Evolutionary conservation across 2,888 invertebrate genomes (phyloP).

Genomic region (Cremastinae sp.): DNA sequence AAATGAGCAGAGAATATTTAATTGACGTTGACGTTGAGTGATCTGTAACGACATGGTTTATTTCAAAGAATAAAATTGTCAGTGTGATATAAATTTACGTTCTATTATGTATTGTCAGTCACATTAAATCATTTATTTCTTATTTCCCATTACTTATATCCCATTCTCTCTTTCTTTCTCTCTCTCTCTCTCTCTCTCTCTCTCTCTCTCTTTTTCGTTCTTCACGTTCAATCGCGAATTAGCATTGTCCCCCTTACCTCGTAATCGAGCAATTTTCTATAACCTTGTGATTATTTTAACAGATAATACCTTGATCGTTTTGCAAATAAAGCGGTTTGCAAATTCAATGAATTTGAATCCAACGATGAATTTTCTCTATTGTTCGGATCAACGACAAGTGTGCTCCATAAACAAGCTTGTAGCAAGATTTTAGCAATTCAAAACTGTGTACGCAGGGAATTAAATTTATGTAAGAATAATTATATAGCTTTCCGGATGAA

Average conservation of each 20-base stretch:
- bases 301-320: no score
- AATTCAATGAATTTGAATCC: not conserved
- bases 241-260: not conserved
- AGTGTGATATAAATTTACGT: slow-evolving; percentile 30
- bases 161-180: slow-evolving; percentile 11
- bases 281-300: slow-evolving; percentile 3
- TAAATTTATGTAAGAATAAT: no score
- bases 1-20: no score
- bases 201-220: not conserved
- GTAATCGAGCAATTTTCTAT: not conserved
- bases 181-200: slow-evolving; percentile 8
- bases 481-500: no score
- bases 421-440: not conserved
- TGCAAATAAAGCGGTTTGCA: not conserved
- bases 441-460: no score
- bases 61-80: slow-evolving; percentile 60
- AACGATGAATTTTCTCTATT: not conserved
- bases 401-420: no score
- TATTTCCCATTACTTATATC: not conserved
- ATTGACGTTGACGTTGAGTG: slow-evolving; percentile 46
- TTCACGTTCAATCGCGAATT: no score
- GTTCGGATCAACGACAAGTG: no score
- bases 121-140: slow-evolving; percentile 15
- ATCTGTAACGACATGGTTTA: slow-evolving; percentile 56
- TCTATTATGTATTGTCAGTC: slow-evolving; percentile 60